Percentiles rank a stretch among this genome's conserved stretches.
phyloP scores from a whole-genome alignment of 1,140 invertebrate genomes.

The Planococcus citri region DNA sequence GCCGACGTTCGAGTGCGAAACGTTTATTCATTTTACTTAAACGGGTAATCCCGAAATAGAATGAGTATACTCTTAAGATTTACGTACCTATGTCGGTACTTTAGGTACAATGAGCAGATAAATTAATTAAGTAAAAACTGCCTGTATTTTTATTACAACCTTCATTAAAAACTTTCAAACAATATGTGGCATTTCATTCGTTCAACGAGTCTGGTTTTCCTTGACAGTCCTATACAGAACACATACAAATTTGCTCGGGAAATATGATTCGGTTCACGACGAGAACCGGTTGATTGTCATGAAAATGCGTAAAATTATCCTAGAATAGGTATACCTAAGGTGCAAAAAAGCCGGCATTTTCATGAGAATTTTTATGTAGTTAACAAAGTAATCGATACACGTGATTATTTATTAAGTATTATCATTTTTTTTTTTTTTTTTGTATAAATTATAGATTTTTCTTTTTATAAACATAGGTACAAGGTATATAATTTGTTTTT shows the following conservation, averaged over 20 bases:
- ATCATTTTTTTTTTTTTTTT: too few relatives aligned
- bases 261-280: neutral
- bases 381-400: too few relatives aligned
- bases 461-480: too few relatives aligned
- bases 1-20: neutral
- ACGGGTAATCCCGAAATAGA: neutral
- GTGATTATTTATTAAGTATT: too few relatives aligned
- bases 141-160: neutral
- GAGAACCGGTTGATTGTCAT: neutral
- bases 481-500: too few relatives aligned
- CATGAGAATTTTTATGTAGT: too few relatives aligned
- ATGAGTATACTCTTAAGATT: neutral
- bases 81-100: too few relatives aligned
- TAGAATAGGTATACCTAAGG: neutral
- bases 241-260: neutral
- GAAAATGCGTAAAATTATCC: neutral
- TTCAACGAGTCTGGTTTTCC: neutral
- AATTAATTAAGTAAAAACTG: neutral
- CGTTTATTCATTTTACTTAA: neutral
- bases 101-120: neutral
- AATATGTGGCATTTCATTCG: constrained; percentile 3
- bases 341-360: too few relatives aligned
- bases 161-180: neutral
- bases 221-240: too few relatives aligned
- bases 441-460: too few relatives aligned